phyloP scores from a whole-genome alignment of 2,888 invertebrate species.

The Rambutsinella grinnellia region DNA sequence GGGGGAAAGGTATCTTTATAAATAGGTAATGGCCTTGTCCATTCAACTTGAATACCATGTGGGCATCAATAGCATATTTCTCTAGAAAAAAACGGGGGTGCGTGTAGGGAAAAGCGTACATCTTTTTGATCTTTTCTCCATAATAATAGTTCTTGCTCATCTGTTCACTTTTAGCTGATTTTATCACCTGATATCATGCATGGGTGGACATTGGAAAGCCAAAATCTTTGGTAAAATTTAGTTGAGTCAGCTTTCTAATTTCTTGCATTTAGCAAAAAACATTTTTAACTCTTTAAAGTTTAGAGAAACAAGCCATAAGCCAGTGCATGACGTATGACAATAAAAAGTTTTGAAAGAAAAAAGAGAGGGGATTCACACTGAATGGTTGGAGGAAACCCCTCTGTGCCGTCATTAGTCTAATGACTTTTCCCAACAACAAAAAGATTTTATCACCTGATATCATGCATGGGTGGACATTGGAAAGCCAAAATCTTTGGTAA shows the following conservation, averaged over 20 bases:
- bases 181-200: slow-evolving; percentile 57
- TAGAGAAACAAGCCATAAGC: no score
- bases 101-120: not conserved
- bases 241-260: no score
- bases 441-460: slow-evolving; percentile 57
- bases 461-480: slow-evolving; percentile 32
- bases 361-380: not conserved
- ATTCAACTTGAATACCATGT: not conserved
- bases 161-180: slow-evolving; percentile 54
- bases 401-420: slow-evolving; percentile 59
- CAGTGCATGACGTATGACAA: no score
- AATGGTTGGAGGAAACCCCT: slow-evolving; percentile 50
- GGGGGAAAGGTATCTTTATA: not conserved
- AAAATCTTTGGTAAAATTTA: no score
- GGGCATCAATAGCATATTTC: not conserved
- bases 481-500: no score
- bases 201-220: slow-evolving; percentile 13
- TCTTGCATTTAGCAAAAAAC: no score
- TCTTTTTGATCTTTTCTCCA: slow-evolving; percentile 24
- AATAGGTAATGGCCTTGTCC: no score
- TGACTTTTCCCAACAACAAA: slow-evolving; percentile 57
- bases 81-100: not conserved
- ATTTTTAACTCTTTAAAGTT: no score
- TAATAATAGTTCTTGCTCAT: slow-evolving; percentile 47
- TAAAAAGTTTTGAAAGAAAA: no score